Base-by-base conservation (phyloP, 1,140 invertebrate species). In the Drosophila pachea region DNA sequence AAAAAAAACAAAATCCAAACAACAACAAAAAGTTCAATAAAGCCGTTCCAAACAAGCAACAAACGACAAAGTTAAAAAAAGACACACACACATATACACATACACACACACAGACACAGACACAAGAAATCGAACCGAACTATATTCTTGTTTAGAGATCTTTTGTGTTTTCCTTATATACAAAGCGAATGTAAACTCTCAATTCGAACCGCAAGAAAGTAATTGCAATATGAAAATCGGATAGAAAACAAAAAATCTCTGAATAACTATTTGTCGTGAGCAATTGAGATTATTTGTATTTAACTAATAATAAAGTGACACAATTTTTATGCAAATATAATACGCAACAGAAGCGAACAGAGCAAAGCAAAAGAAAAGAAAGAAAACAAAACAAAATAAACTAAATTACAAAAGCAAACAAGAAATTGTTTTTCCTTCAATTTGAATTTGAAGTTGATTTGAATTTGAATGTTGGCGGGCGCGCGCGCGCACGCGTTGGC, bases 11-110 rank as follows among this genome's bases (percentile, higher is more conserved):
- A 45, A 58, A 47, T 32, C 47, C 53, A 59, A 86, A 77, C 71
- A 74, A 77, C 78, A 83, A 88, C 84, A 61, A 82, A 88, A 78
- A 81, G 83, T 88, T 87, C 87, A 88, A 88, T 88, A 84, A 88
- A 82, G 87, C 87, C 87, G 87, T 88, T 88, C 87, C 87, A 88
- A 83, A 63, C 40, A 81, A 63, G 55, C 84, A 79, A 76, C 65
- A 60, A 66, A 58, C 65, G 71, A 68, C 49, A 73, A 63, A 68
- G 47, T 22, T 22, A 22, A 22, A 22, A 22, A 22, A 22, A 22
- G 22, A 22, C 22, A 22, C 22, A 22, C 22, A 22, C 22, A 22
- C 22, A 22, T 3, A 22, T 3, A 22, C 22, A 3, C 22, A 22
- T 3, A 22, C 22, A 22, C 22, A 22, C 22, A 22, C 22, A 22